Conservation (phyloP, 1,140 invertebrate genomes). For the Oryctes rhinoceros region DNA sequence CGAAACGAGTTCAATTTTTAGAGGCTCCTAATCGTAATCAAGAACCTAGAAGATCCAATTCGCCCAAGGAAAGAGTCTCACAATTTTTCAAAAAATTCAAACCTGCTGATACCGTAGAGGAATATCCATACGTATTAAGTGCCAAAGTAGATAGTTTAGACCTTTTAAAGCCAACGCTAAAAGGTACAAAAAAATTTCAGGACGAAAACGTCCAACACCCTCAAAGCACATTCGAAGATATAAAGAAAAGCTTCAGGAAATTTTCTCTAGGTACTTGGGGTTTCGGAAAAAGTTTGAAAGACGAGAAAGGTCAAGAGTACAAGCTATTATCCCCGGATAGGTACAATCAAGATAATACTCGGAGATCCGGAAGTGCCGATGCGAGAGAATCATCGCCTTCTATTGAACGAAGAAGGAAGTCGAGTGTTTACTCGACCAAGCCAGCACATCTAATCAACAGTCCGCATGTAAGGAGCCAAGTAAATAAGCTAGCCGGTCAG, state of each 20-base stretch:
- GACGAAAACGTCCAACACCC: not conserved
- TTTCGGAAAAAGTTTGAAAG: conserved; percentile 23
- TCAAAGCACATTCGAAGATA: conserved; percentile 27
- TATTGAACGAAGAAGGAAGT: not conserved
- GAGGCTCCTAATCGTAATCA: not conserved
- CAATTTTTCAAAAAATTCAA: conserved; percentile 41
- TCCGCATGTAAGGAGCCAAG: conserved; percentile 37
- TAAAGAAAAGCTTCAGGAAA: conserved; percentile 35
- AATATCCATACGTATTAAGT: conserved; percentile 3
- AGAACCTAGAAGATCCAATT: conserved; percentile 29
- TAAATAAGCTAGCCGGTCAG: conserved; percentile 14
- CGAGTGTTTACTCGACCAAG: conserved; percentile 32
- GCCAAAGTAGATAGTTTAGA: conserved; percentile 38
- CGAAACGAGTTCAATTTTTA: conserved; percentile 39
- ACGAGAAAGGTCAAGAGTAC: not conserved
- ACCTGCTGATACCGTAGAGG: not conserved
- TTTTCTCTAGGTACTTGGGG: conserved; percentile 5
- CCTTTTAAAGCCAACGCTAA: not conserved
- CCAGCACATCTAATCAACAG: conserved; percentile 35
- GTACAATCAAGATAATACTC: not conserved
- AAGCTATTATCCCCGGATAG: not conserved
- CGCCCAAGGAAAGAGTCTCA: conserved; percentile 27
- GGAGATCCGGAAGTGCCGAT: not conserved
- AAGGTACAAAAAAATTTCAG: not conserved
- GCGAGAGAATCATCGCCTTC: not conserved